These are phyloP conservation scores for Achroia grisella DNA, from an alignment of 1,140 invertebrate species.

Conservation along the genomic window DNA sequence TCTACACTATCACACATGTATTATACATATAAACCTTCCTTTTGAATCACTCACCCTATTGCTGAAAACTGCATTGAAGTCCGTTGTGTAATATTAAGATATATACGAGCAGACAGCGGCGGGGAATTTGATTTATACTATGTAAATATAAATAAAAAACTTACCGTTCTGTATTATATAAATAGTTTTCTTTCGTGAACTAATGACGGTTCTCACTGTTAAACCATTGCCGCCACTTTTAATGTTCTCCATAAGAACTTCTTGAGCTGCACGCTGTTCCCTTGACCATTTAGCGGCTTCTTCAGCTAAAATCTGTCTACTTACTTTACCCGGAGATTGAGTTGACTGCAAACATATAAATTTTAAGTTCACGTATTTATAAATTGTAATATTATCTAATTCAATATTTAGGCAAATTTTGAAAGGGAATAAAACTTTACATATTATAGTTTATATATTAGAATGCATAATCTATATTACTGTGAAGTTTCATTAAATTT, in stretches of 20 bases:
- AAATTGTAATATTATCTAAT: not conserved
- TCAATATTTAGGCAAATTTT: not conserved
- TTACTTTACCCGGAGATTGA: conserved; percentile 57
- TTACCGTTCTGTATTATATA: conserved; percentile 66
- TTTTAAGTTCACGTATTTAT: not conserved
- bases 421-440: conserved; percentile 3
- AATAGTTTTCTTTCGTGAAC: conserved; percentile 32
- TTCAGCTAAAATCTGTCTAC: conserved; percentile 58
- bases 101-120: no score
- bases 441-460: no score
- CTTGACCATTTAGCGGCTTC: conserved; percentile 63
- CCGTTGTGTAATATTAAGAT: no score
- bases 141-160: no score
- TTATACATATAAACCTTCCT: no score
- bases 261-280: conserved; percentile 57
- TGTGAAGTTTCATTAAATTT: no score
- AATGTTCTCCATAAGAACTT: conserved; percentile 64
- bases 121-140: no score
- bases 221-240: conserved; percentile 62
- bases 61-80: no score
- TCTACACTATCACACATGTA: no score
- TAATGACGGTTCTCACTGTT: conserved; percentile 54
- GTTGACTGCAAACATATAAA: conserved; percentile 36
- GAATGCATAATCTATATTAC: no score
- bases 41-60: no score